These are phyloP conservation scores for Ptilonorhynchus violaceus DNA, from an alignment of 2,113 vertebrate species.

Conservation along the genomic window DNA sequence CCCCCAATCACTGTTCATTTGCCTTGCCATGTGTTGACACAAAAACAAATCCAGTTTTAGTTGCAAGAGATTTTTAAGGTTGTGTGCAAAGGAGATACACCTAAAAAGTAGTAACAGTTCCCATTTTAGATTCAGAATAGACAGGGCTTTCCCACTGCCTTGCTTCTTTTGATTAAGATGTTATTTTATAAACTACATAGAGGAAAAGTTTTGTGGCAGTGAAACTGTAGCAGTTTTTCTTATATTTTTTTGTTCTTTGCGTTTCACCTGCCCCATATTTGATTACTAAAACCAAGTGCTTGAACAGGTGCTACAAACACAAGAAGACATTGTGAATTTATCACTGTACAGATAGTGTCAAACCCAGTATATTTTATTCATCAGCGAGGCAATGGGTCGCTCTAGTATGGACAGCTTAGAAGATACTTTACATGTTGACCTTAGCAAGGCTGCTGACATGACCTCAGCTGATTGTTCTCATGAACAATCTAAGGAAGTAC, in stretches of 20 bases:
- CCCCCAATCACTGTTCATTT: background rate
- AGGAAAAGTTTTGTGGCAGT: background rate
- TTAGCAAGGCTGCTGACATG: background rate
- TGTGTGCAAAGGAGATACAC: background rate
- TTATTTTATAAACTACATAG: background rate
- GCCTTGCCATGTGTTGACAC: background rate
- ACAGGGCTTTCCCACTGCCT: background rate
- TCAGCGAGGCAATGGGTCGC: rapidly evolving
- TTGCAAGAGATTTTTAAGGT: background rate
- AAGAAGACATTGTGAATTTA: background rate
- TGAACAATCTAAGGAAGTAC: background rate
- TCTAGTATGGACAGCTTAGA: background rate
- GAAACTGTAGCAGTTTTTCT: background rate
- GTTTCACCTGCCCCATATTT: background rate
- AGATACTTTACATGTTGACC: background rate
- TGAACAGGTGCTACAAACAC: background rate
- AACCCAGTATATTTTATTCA: background rate
- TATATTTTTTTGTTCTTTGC: background rate
- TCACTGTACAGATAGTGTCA: background rate
- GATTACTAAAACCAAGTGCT: background rate
- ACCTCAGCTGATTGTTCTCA: background rate
- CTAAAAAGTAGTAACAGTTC: background rate
- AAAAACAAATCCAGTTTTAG: background rate
- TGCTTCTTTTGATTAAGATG: background rate
- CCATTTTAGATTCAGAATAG: background rate